Evolutionary conservation across 2,888 invertebrate species (phyloP), one percentile per base, ranked within the genome.

Genomic region (Netelia virgata): DNA sequence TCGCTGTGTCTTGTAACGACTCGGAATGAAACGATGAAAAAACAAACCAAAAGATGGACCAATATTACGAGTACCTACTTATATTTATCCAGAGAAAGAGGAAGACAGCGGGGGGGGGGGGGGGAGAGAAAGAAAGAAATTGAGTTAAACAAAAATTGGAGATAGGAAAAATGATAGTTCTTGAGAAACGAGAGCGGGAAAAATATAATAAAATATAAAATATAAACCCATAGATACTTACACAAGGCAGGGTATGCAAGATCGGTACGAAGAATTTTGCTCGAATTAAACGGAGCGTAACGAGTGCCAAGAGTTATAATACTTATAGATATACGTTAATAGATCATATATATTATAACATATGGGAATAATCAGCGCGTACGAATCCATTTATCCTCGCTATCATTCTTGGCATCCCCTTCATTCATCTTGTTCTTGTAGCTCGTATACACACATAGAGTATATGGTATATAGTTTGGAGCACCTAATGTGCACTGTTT

Each of bases 251-350:
- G 75, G 11, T 18, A 59, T 69, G 66, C 69, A 53, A 53, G 72
- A 83, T 84, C 82, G 53, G 75, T 77, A 73, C 61, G 9, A 61
- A 78, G 61, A 47, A 43, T 61, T 74, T 83, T 69, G 80, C 82
- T 84, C 73, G 78, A 86, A 84, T 84, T 86, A 83, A 86, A 84
- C 78, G 81, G 75, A 83, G 84, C 86, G 86, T 86, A 83, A 84
- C 83, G 63, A 70, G 43, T 72, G 61, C 10, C 43, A 47, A 47
- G 16, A 47, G 47, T 47, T 47, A 47, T 47, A 47, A 20, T 75
- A 47, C 14, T 41, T 72, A 50, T 61, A 47, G 9, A 53, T 43
- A 18, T 41, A 28, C 14, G 10, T 64, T 16, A 20, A 18, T 61
- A 55, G 18, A 68, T 68, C 36, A 23, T 63, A 41, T 70, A 18